Percentiles rank a stretch among this genome's conserved stretches.
phyloP scores from a whole-genome alignment of 2,888 invertebrate species.

The Tipula vernalis region DNA sequence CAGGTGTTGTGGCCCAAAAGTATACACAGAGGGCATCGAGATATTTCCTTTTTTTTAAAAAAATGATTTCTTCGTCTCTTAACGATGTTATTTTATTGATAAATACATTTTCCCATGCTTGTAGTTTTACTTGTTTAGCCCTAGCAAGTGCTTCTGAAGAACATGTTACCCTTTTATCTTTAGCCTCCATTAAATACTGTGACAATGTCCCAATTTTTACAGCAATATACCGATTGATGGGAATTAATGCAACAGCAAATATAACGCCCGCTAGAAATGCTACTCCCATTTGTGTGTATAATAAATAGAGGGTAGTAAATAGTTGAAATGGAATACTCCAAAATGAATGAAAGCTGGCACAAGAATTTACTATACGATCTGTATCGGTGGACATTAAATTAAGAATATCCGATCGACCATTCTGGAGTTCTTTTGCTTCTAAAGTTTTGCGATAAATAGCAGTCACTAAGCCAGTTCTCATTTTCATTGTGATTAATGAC shows the following conservation, averaged over 20 bases:
- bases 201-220: conserved; percentile 78
- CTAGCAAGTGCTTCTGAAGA: conserved; percentile 80
- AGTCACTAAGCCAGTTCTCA: conserved; percentile 73
- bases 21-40: conserved; percentile 95
- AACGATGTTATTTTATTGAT: conserved; percentile 53
- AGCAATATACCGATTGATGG: conserved; percentile 83
- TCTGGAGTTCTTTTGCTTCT: conserved; percentile 35
- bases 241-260: conserved; percentile 79
- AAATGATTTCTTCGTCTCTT: conserved; percentile 58
- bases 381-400: conserved; percentile 97
- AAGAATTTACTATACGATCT: conserved; percentile 89
- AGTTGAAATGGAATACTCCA: conserved; percentile 95
- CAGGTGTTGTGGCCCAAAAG: conserved; percentile 97
- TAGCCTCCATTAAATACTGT: conserved; percentile 75
- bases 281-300: conserved; percentile 79
- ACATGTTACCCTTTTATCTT: conserved; percentile 78
- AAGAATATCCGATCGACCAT: conserved; percentile 70
- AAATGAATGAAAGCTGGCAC: conserved; percentile 88
- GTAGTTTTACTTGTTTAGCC: conserved; percentile 80
- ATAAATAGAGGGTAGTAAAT: conserved; percentile 63
- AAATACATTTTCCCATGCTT: conserved; percentile 90
- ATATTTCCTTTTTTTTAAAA: conserved; percentile 79
- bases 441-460: conserved; percentile 55
- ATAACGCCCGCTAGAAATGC: conserved; percentile 83
- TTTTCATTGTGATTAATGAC: conserved; percentile 70